phyloP scores from a whole-genome alignment of 2,113 vertebrate genomes.

The Oreochromis aureus region DNA sequence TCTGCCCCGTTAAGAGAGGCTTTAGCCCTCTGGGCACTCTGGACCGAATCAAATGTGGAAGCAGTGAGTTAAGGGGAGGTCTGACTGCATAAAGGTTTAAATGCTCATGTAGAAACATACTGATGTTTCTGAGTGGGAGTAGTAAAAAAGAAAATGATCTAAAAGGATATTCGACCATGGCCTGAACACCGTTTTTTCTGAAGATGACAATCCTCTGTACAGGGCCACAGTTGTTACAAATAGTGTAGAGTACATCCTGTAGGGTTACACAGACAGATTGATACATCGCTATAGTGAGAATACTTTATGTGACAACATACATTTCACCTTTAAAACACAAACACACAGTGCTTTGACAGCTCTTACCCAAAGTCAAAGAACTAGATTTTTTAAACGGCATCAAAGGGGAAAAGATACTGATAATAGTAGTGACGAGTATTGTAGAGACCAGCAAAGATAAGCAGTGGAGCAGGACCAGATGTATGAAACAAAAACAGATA shows the following conservation, averaged over 20 bases:
- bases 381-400: background rate
- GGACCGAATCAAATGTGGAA: constrained; percentile 87
- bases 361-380: background rate
- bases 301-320: background rate
- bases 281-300: rapidly evolving
- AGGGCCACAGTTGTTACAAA: constrained; percentile 93
- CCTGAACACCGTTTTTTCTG: constrained; percentile 93
- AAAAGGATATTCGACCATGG: constrained; percentile 98
- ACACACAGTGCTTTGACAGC: background rate
- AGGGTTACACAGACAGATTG: background rate
- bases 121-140: background rate
- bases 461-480: background rate
- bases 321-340: background rate
- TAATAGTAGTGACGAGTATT: background rate
- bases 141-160: background rate
- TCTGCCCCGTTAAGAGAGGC: constrained; percentile 93
- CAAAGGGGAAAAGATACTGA: background rate
- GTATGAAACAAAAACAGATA: background rate
- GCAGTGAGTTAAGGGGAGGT: constrained; percentile 70
- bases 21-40: constrained; percentile 93
- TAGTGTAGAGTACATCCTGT: constrained; percentile 93
- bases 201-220: constrained; percentile 97
- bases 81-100: background rate
- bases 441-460: background rate
- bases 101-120: background rate